Base-by-base conservation (phyloP, 2,888 invertebrate species). In the Helleia helle region DNA sequence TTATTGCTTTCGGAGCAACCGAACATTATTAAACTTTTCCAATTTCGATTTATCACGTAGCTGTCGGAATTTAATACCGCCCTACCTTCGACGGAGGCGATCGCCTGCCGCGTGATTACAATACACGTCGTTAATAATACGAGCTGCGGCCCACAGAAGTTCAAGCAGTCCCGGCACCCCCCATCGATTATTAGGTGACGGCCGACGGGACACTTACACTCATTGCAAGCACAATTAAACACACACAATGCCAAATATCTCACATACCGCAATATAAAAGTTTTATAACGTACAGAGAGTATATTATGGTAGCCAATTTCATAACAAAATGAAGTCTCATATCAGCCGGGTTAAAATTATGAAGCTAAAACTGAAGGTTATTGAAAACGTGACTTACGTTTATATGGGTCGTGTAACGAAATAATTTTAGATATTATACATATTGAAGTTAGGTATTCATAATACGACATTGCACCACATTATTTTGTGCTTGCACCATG, bases 11-110 rank as follows among this genome's bases (percentile, higher is more conserved):
- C 81, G 83, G 83, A 83, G 84, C 83, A 83, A 83, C 83, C 83
- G 84, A 84, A 84, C 85, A 84, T 85, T 85, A 85, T 85, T 85
- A 85, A 85, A 85, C 84, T 85, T 85, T 85, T 84, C 85, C 84
- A 85, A 85, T 85, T 85, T 84, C 84, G 84, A 84, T 84, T 85
- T 84, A 84, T 84, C 84, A 84, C 84, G 84, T 84, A 84, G 84
- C 83, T 84, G 84, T 84, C 84, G 84, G 84, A 84, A 84, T 84
- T 84, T 84, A 84, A 84, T 84, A 84, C 84, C 84, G 79, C 83
- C 83, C 81, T 80, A 84, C 83, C 84, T 84, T 84, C 81, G n/a
- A n/a, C n/a, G 80, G 70, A 80, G 83, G 79, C 83, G 83, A 81
- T 81, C 80, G 81, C 81, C n/a, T n/a, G 79, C 83, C 81, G 81